Base-by-base conservation (phyloP, 1,140 invertebrate species). In the Cheumatopsyche charites region DNA sequence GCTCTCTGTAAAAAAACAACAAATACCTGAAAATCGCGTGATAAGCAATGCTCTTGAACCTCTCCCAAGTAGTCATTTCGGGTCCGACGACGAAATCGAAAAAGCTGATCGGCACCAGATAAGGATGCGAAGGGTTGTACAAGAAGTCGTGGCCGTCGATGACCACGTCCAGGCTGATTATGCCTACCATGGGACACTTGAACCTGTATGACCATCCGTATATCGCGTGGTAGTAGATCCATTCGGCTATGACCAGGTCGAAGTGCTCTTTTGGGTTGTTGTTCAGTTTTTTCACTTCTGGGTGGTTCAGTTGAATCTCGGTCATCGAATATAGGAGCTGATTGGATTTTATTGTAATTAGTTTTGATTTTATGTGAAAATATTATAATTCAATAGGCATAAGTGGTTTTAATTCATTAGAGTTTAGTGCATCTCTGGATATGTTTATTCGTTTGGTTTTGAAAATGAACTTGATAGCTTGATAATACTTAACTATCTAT, bases 161-260 rank as follows among this genome's bases (percentile, higher is more conserved):
- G 7, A 62, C 17, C 9, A 67, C 45, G 26, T 75, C 76, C 41
- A 70, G 55, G 7, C 78, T 74, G 9, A 72, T 73, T 1, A 80
- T 49, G 4, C 73, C 76, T 12, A 80, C 74, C 0, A 80, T 43
- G 6, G 79, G 80, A n/a, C 72, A 78, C 6, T 75, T 61, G 47
- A 80, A 78, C 55, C 75, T 71, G 36, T 79, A 67, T 0, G 76
- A 76, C 23, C 80, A 77, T 9, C 70, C 78, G 43, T 69, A 66
- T 29, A 68, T 63, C 6, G 68, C 15, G n/a, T 70, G 17, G 36
- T 73, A 71, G 3, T 74, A 42, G 43, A 76, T 58, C 43, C 47
- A 65, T 62, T 79, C 79, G 7, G 75, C 67, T 13, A 79, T 70
- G 0, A 79, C 70, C 41, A 79, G 71, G 73, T 79, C 79, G 67